Evolutionary conservation across 2,888 invertebrate species (phyloP), one percentile per base, ranked within the genome.

Genomic region (Tricholauxania praeusta): DNA sequence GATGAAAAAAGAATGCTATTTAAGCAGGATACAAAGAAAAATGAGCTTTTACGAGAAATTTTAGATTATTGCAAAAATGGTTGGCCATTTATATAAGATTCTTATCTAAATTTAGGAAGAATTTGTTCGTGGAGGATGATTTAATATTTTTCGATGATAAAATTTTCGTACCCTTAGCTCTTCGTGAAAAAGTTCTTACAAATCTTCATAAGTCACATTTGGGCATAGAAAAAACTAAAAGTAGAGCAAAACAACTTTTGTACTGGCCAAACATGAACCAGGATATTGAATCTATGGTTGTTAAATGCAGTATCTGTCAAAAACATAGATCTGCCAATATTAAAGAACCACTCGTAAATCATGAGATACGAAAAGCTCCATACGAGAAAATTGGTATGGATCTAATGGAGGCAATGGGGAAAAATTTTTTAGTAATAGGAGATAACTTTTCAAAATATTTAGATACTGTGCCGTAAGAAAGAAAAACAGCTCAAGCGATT

Each of bases 381-480:
- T 85, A 79, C 74, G 59, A 79, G 53, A 82, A 81, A 72, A 71
- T 85, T 48, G 80, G 74, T 39, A 75, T 80, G 63, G 83, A 84
- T 77, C 79, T 84, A 75, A 76, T 79, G 57, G 79, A 82, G 70
- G 78, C 76, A 69, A 4, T 39, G 65, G 69, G 67, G 22, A 74
- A 60, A 48, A 32, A 59, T 6, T 76, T 63, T 60, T 72, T 78
- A 22, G 67, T 75, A 39, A 63, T 75, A 52, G 72, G 49, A 12
- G 75, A 76, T 59, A 76, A 76, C 65, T 78, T 65, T 75, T 76
- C 74, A 19, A 74, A 74, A 72, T 79, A 75, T 72, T 72, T 79
- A 55, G 75, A 77, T 22, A 71, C 76, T 12, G 19, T 76, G 12
- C 72, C 71, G 22, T 5, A 78, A n/a, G 67, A 14, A n/a, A 73